phyloP scores from a whole-genome alignment of 2,797 vertebrate genomes.

The Lagocephalus sceleratus region DNA sequence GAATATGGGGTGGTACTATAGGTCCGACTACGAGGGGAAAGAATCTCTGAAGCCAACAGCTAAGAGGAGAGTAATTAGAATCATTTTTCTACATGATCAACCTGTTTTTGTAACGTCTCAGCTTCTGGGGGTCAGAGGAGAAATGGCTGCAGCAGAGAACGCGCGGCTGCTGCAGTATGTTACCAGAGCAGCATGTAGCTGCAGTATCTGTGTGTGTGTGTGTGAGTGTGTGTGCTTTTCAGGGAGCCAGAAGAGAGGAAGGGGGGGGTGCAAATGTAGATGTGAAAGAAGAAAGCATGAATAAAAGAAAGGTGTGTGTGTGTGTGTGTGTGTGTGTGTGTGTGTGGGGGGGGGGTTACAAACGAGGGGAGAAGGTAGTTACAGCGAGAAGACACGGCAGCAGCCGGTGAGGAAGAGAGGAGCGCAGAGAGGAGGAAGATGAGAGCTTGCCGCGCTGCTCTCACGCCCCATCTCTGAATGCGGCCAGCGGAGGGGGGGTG shows the following conservation, averaged over 20 bases:
- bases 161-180: slow-evolving; percentile 64
- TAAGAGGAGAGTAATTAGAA: no score
- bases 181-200: slow-evolving; percentile 66
- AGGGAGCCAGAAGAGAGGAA: slow-evolving; percentile 35
- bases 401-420: slow-evolving; percentile 10
- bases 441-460: slow-evolving; percentile 54
- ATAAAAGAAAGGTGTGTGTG: slow-evolving; percentile 24
- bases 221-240: slow-evolving; percentile 64
- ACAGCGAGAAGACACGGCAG: slow-evolving; percentile 23
- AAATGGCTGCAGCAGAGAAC: slow-evolving; percentile 52
- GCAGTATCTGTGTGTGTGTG: slow-evolving; percentile 48
- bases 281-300: slow-evolving; percentile 44
- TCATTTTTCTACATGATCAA: slow-evolving; percentile 11
- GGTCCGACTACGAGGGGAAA: slow-evolving; percentile 57
- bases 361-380: slow-evolving; percentile 42
- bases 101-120: background rate
- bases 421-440: slow-evolving; percentile 21
- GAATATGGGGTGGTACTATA: slow-evolving; percentile 57
- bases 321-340: no score
- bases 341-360: slow-evolving; percentile 18
- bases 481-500: no score
- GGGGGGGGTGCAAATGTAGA: slow-evolving; percentile 61
- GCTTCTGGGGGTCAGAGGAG: slow-evolving; percentile 59
- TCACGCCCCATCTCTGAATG: slow-evolving; percentile 55
- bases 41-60: slow-evolving; percentile 22